phyloP scores from a whole-genome alignment of 2,113 vertebrate genomes.

The Ifrita kowaldi region DNA sequence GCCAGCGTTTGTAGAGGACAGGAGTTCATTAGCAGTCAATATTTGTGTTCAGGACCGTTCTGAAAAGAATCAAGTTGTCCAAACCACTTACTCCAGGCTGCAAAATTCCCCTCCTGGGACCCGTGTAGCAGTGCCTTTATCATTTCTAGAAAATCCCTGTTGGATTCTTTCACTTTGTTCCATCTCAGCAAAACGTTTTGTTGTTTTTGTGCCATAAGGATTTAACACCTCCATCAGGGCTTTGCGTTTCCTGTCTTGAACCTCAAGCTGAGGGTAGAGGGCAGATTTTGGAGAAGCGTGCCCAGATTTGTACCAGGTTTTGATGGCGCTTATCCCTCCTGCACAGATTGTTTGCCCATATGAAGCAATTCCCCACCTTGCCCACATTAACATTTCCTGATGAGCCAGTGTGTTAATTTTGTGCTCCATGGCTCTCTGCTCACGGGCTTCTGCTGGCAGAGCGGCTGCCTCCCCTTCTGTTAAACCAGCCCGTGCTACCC shows the following conservation, averaged over 20 bases:
- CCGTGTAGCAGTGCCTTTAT: neutral
- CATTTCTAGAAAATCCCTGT: neutral
- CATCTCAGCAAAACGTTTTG: neutral
- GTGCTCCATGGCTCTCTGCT: conserved; percentile 78
- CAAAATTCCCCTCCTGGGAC: neutral
- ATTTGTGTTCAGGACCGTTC: neutral
- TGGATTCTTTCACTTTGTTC: neutral
- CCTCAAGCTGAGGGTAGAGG: neutral
- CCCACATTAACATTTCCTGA: conserved; percentile 63
- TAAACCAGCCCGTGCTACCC: conserved; percentile 21
- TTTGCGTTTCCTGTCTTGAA: neutral
- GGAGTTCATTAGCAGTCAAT: neutral
- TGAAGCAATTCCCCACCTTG: conserved; percentile 75
- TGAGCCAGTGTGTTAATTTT: conserved; percentile 75
- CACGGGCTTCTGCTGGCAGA: conserved; percentile 71
- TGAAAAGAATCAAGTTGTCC: neutral
- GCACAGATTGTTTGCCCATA: conserved; percentile 63
- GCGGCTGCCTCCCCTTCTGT: conserved; percentile 74
- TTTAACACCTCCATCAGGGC: conserved; percentile 5
- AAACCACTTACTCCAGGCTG: neutral
- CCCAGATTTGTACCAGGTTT: conserved; percentile 30
- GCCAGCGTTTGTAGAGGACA: neutral
- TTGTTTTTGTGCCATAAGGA: neutral
- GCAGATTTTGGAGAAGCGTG: neutral
- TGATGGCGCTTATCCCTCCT: neutral